These are phyloP conservation scores for Aphidius colemani DNA, from an alignment of 2,888 invertebrate genomes.

Conservation along the genomic window DNA sequence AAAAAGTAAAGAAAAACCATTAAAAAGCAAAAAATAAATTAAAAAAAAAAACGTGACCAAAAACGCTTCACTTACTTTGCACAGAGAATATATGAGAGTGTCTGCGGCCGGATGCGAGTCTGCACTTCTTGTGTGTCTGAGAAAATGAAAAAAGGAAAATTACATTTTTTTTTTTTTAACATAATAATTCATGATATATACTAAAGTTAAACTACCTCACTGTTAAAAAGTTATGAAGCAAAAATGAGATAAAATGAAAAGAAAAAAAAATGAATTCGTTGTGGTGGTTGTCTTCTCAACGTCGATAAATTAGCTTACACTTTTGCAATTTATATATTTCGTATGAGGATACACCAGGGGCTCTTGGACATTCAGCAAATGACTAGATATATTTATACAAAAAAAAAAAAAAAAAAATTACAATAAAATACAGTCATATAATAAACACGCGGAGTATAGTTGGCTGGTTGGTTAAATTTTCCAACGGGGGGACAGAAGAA, in stretches of 20 bases:
- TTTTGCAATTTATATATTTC: slow-evolving; percentile 26
- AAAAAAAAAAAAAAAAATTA: neutral
- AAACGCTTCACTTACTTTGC: slow-evolving; percentile 20
- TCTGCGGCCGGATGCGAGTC: slow-evolving; percentile 22
- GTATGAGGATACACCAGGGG: slow-evolving; percentile 5
- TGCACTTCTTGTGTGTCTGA: neutral
- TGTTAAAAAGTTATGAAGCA: slow-evolving; percentile 11
- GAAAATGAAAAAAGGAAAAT: slow-evolving; percentile 9
- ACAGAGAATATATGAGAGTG: slow-evolving; percentile 11
- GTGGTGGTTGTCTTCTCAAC: slow-evolving; percentile 21
- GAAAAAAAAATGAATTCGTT: neutral
- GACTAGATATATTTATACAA: too few species aligned
- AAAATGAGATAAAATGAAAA: slow-evolving; percentile 26
- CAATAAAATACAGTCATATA: neutral
- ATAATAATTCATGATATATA: slow-evolving; percentile 55
- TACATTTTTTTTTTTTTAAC: slow-evolving; percentile 30
- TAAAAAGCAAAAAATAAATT: too few species aligned
- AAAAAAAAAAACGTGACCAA: too few species aligned
- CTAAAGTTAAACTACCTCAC: slow-evolving; percentile 22
- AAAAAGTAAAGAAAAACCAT: too few species aligned
- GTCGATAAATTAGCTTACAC: slow-evolving; percentile 53
- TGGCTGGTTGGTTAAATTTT: neutral
- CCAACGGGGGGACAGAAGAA: neutral
- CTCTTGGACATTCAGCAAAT: too few species aligned
- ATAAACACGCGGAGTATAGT: neutral